These are phyloP conservation scores for Maniola jurtina DNA, from an alignment of 1,140 invertebrate species.

Conservation along the genomic window DNA sequence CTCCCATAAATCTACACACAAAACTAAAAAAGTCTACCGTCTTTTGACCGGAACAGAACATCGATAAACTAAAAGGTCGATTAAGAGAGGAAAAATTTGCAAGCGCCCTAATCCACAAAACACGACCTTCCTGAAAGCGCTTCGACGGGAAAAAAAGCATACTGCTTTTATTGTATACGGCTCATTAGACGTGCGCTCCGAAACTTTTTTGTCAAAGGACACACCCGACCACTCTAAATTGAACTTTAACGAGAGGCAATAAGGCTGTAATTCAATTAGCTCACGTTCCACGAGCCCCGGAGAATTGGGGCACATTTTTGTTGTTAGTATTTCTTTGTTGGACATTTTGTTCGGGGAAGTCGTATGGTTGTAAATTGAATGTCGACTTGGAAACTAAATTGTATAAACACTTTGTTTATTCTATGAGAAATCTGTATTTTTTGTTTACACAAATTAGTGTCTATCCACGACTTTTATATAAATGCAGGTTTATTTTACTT, in stretches of 20 bases:
- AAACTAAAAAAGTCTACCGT: neutral
- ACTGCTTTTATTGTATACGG: constrained; percentile 44
- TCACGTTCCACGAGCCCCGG: constrained; percentile 9
- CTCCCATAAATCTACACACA: neutral
- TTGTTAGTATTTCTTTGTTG: constrained; percentile 48
- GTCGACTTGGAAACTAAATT: constrained; percentile 32
- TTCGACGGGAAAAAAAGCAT: constrained; percentile 34
- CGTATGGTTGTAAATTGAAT: constrained; percentile 36
- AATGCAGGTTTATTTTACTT: neutral
- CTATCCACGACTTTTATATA: neutral
- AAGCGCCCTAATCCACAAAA: constrained; percentile 31
- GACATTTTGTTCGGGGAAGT: constrained; percentile 41
- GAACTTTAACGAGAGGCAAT: constrained; percentile 20
- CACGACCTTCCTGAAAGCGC: constrained; percentile 39
- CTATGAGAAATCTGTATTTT: constrained; percentile 8
- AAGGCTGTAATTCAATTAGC: constrained; percentile 24
- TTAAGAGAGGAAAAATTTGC: constrained; percentile 26
- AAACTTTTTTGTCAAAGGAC: constrained; percentile 41
- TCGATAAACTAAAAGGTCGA: constrained; percentile 25
- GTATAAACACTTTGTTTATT: constrained; percentile 25
- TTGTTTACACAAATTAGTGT: constrained; percentile 6
- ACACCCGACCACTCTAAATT: constrained; percentile 8
- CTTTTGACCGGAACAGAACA: constrained; percentile 3
- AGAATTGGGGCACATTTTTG: constrained; percentile 51
- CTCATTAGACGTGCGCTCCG: constrained; percentile 43